Conservation (phyloP, 2,888 invertebrate genomes). For the Hyppa rectilinea region DNA sequence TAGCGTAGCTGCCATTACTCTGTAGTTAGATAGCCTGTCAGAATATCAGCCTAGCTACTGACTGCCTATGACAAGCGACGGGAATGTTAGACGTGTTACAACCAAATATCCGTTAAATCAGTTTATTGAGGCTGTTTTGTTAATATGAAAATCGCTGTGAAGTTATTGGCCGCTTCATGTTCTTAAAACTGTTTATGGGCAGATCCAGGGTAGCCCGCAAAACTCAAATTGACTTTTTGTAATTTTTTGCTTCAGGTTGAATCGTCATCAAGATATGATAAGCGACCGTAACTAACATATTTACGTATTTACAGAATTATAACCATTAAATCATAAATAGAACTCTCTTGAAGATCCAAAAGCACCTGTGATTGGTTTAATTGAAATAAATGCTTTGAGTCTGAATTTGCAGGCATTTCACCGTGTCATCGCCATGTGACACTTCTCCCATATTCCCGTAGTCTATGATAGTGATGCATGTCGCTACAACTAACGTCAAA, state of each 20-base stretch:
- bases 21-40: constrained; percentile 26
- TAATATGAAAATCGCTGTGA: not conserved
- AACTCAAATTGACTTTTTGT: too few relatives aligned
- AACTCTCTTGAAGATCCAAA: too few relatives aligned
- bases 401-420: too few relatives aligned
- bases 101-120: not conserved
- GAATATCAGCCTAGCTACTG: constrained; percentile 3
- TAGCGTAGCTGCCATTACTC: constrained; percentile 27
- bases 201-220: too few relatives aligned
- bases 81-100: not conserved
- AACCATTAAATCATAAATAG: too few relatives aligned
- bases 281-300: too few relatives aligned
- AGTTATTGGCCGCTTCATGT: not conserved
- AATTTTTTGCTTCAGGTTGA: too few relatives aligned
- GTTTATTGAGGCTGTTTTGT: not conserved
- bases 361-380: too few relatives aligned
- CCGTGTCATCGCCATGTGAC: not conserved
- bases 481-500: constrained; percentile 35
- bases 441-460: not conserved
- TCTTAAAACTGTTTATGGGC: too few relatives aligned
- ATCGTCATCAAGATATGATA: too few relatives aligned
- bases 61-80: constrained; percentile 14
- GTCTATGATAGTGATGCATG: constrained; percentile 46
- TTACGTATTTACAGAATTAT: too few relatives aligned
- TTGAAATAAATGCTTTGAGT: too few relatives aligned